phyloP scores from a whole-genome alignment of 2,888 invertebrate genomes.

The Plebejus argus region DNA sequence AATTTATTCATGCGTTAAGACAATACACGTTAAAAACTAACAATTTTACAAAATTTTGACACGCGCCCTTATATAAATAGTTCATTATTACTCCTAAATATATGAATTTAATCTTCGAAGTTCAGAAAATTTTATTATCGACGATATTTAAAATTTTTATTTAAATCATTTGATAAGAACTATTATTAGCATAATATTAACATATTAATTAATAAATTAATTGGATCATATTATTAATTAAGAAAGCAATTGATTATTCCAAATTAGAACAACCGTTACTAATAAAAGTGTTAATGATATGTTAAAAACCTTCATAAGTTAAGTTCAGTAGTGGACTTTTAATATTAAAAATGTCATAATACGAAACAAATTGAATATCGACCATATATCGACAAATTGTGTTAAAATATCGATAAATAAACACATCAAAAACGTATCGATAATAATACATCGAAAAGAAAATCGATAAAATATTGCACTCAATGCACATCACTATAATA shows the following conservation, averaged over 20 bases:
- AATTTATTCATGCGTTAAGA: too few relatives aligned
- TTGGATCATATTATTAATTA: constrained; percentile 7
- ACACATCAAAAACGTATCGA: not conserved
- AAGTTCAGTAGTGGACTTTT: not conserved
- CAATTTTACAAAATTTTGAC: too few relatives aligned
- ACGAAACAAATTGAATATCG: too few relatives aligned
- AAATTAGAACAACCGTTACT: constrained; percentile 1
- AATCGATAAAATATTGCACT: constrained; percentile 34
- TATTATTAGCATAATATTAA: not conserved
- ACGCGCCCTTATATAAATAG: too few relatives aligned
- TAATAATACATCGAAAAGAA: not conserved
- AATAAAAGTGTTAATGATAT: constrained; percentile 14
- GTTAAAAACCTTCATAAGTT: not conserved
- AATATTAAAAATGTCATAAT: not conserved
- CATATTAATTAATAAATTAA: constrained; percentile 5
- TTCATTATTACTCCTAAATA: not conserved
- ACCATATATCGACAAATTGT: too few relatives aligned
- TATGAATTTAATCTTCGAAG: not conserved
- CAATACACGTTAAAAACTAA: too few relatives aligned
- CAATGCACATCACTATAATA: constrained; percentile 56
- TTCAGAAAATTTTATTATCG: not conserved
- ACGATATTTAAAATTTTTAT: not conserved
- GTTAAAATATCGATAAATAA: not conserved
- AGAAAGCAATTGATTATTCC: not conserved
- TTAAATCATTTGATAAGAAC: not conserved